Percentiles rank a stretch among this genome's conserved stretches.
phyloP scores from a whole-genome alignment of 37 sponge, comb jelly and placozoan species.

The Ephydatia muelleri region DNA sequence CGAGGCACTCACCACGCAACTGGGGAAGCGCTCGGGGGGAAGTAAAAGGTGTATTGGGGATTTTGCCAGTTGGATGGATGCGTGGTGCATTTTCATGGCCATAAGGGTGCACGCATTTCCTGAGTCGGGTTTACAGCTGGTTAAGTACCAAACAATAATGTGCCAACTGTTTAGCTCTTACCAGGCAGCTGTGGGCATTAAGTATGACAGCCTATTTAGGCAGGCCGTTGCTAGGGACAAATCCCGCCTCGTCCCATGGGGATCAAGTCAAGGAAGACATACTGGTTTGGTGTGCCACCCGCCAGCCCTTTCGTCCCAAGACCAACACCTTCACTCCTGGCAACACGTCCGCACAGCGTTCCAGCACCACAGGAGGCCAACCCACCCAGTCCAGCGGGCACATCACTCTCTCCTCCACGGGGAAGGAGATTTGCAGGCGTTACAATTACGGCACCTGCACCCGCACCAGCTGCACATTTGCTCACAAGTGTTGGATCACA shows the following conservation, averaged over 20 bases:
- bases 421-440: too few species aligned
- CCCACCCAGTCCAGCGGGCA: too few species aligned
- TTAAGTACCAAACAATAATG: too few species aligned
- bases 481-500: constrained; percentile 31
- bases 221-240: constrained; percentile 24
- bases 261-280: constrained; percentile 32
- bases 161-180: background rate
- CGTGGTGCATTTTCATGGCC: constrained; percentile 36
- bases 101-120: background rate
- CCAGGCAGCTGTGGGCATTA: background rate
- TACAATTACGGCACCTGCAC: constrained; percentile 36
- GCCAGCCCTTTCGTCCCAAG: constrained; percentile 15
- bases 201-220: constrained; percentile 23
- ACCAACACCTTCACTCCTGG: constrained; percentile 7
- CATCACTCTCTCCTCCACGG: too few species aligned
- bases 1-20: background rate
- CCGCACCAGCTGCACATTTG: constrained; percentile 19
- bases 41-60: constrained; percentile 11
- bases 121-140: constrained; percentile 2
- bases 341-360: too few species aligned
- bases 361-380: too few species aligned
- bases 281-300: constrained; percentile 15
- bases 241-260: constrained; percentile 18
- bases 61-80: too few species aligned
- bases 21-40: background rate